phyloP scores from a whole-genome alignment of 2,888 invertebrate species.

The Oxyteleia sp. region DNA sequence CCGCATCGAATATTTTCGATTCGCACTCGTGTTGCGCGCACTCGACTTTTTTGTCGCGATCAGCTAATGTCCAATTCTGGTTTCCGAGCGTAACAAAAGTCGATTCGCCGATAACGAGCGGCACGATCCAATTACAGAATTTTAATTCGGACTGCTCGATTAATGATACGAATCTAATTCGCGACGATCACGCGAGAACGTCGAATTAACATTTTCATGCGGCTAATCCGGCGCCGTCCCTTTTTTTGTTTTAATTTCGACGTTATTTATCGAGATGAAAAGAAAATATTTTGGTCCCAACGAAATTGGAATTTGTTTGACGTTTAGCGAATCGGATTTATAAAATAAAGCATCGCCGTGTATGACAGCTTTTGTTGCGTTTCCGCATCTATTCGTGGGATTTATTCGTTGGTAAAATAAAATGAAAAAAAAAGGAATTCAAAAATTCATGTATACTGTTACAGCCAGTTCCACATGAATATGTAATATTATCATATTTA shows the following conservation, averaged over 20 bases:
- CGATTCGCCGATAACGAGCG: slow-evolving; percentile 81
- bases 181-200: slow-evolving; percentile 54
- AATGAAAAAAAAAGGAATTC: slow-evolving; percentile 27
- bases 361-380: slow-evolving; percentile 25
- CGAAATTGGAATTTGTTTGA: slow-evolving; percentile 20
- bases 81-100: slow-evolving; percentile 82
- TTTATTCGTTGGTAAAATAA: slow-evolving; percentile 62
- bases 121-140: slow-evolving; percentile 85
- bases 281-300: slow-evolving; percentile 15
- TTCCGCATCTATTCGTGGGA: slow-evolving; percentile 57
- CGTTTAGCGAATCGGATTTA: slow-evolving; percentile 20
- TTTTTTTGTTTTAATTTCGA: slow-evolving; percentile 16
- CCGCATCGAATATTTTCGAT: slow-evolving; percentile 67
- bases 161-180: slow-evolving; percentile 75
- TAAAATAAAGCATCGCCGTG: slow-evolving; percentile 8
- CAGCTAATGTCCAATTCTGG: slow-evolving; percentile 71
- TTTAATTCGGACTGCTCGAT: slow-evolving; percentile 82
- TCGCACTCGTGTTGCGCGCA: slow-evolving; percentile 50
- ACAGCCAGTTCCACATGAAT: slow-evolving; percentile 14
- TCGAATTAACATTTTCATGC: slow-evolving; percentile 58
- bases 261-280: slow-evolving; percentile 29
- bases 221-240: slow-evolving; percentile 34
- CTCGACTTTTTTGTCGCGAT: slow-evolving; percentile 63
- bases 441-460: slow-evolving; percentile 9
- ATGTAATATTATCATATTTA: slow-evolving; percentile 59